Evolutionary conservation across 2,113 vertebrate genomes (phyloP).

Genomic region (Cyprinus carpio): DNA sequence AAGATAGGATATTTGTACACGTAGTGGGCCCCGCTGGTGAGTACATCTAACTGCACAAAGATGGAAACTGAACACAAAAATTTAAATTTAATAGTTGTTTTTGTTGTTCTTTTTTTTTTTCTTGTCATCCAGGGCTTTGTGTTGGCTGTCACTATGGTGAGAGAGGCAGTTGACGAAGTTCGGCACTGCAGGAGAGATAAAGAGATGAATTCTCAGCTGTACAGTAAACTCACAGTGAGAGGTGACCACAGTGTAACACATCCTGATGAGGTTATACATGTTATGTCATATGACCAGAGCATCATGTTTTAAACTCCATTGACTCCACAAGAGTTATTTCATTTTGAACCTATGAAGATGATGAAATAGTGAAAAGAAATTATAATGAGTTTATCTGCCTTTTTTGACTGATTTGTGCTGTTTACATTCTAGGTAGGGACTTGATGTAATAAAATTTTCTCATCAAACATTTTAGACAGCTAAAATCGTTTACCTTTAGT

Average conservation of each 20-base stretch:
- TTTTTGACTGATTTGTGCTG: not conserved
- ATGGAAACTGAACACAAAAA: not conserved
- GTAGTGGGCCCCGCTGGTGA: conserved; percentile 98
- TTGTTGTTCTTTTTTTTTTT: not conserved
- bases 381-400: not conserved
- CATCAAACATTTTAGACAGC: not conserved
- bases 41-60: conserved; percentile 48
- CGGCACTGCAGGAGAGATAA: conserved; percentile 92
- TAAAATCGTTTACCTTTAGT: not conserved
- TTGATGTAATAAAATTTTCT: too few relatives aligned
- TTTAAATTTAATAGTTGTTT: not conserved
- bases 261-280: not conserved
- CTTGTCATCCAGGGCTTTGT: conserved; percentile 84
- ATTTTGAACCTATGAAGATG: not conserved
- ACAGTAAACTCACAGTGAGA: conserved; percentile 94
- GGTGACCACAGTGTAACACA: conserved; percentile 73
- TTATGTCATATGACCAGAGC: not conserved
- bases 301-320: not conserved
- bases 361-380: not conserved
- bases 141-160: conserved; percentile 87
- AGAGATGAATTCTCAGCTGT: conserved; percentile 97
- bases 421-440: too few relatives aligned
- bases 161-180: conserved; percentile 93
- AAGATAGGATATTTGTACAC: conserved; percentile 99
- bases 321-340: not conserved